phyloP scores from a whole-genome alignment of 2,888 invertebrate species.

The Chloromyia formosa region DNA sequence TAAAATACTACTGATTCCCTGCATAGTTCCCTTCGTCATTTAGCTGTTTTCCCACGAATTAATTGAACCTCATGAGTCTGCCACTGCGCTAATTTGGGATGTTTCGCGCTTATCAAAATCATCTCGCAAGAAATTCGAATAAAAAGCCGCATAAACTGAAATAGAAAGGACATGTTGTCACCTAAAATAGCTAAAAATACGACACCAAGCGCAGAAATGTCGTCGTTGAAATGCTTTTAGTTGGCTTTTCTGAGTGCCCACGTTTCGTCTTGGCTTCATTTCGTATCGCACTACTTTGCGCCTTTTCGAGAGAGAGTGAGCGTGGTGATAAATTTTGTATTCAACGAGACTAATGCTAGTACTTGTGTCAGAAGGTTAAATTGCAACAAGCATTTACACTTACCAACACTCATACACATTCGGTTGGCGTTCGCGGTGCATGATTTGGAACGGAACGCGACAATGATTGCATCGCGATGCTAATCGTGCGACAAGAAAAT shows the following conservation, averaged over 20 bases:
- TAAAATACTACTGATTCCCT: no score
- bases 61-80: background rate
- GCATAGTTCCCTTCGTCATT: no score
- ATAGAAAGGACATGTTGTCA: constrained; percentile 25
- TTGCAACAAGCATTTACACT: constrained; percentile 57
- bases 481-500: constrained; percentile 38
- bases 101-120: constrained; percentile 22
- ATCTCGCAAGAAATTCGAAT: constrained; percentile 13
- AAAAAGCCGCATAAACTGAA: background rate
- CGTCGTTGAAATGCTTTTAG: constrained; percentile 1
- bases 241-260: background rate
- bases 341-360: constrained; percentile 56
- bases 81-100: constrained; percentile 25
- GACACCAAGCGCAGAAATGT: background rate
- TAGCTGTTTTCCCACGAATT: background rate
- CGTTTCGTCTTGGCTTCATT: constrained; percentile 31
- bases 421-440: background rate
- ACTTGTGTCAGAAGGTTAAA: constrained; percentile 57
- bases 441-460: constrained; percentile 23
- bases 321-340: constrained; percentile 56
- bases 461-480: constrained; percentile 9
- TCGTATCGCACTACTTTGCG: constrained; percentile 28
- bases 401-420: constrained; percentile 41
- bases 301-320: constrained; percentile 48
- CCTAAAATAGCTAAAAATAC: constrained; percentile 38